A percentile compares a stretch with the other conserved stretches of the same genome.
Conservation (phyloP, 2,888 invertebrate genomes). For the Folsomia manolachei region DNA sequence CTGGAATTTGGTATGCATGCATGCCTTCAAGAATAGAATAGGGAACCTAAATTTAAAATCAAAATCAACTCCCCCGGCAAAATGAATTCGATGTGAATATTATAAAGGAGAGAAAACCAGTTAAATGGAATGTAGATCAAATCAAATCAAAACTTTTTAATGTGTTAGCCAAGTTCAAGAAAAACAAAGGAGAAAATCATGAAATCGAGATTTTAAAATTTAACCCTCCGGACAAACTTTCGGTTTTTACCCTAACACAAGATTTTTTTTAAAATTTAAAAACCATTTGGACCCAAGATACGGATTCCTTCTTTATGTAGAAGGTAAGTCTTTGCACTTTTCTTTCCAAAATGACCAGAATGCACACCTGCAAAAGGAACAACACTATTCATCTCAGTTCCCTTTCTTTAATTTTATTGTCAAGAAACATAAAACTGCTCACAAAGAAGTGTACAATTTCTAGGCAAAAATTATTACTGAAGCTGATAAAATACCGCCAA, state of each 20-base stretch:
- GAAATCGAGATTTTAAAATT: too few species aligned
- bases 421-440: too few species aligned
- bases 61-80: not conserved
- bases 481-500: too few species aligned
- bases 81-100: not conserved
- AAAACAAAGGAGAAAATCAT: too few species aligned
- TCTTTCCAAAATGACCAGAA: not conserved
- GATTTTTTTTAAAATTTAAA: not conserved
- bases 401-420: too few species aligned
- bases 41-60: not conserved
- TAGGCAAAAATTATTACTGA: too few species aligned
- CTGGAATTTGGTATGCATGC: not conserved
- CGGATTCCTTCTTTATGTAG: not conserved
- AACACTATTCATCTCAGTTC: not conserved
- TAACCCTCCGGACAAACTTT: not conserved
- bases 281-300: not conserved
- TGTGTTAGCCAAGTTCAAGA: not conserved
- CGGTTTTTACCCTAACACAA: not conserved
- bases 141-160: not conserved
- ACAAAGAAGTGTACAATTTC: too few species aligned
- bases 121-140: not conserved
- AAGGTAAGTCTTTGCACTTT: not conserved
- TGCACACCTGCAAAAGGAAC: not conserved
- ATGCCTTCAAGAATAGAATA: too few species aligned
- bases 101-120: too few species aligned